phyloP scores from a whole-genome alignment of 2,888 invertebrate species.

The Entomobrya multifasciata region DNA sequence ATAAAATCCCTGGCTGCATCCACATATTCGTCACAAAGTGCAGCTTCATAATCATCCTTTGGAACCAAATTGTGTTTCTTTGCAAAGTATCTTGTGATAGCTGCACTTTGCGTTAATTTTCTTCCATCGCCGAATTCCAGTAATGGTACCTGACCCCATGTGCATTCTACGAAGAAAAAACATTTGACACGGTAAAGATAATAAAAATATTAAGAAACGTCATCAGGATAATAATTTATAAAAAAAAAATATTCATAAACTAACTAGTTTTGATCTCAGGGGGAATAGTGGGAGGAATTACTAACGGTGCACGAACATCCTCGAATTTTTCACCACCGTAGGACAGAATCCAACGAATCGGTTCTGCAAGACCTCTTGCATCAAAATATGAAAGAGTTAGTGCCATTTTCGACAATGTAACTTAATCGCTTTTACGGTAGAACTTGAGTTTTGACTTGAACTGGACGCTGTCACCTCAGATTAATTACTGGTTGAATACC shows the following conservation, averaged over 20 bases:
- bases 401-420: too few relatives aligned
- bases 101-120: constrained; percentile 77
- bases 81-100: constrained; percentile 80
- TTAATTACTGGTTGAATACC: too few relatives aligned
- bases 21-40: constrained; percentile 74
- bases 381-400: constrained; percentile 82
- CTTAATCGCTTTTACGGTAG: too few relatives aligned
- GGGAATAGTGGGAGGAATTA: constrained; percentile 67
- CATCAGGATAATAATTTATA: too few relatives aligned
- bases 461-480: too few relatives aligned
- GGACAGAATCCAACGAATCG: constrained; percentile 81
- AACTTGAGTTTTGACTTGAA: too few relatives aligned
- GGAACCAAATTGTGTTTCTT: constrained; percentile 75
- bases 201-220: too few relatives aligned
- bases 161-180: constrained; percentile 37
- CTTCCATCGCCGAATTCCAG: constrained; percentile 79
- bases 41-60: constrained; percentile 68
- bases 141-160: constrained; percentile 80
- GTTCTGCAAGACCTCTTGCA: constrained; percentile 81
- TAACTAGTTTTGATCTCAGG: constrained; percentile 69
- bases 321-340: constrained; percentile 82
- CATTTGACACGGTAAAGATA: too few relatives aligned
- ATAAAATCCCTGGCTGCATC: constrained; percentile 70
- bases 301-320: constrained; percentile 80
- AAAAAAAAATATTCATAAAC: background rate